phyloP scores from a whole-genome alignment of 1,140 invertebrate species.

The Bombyx mandarina region DNA sequence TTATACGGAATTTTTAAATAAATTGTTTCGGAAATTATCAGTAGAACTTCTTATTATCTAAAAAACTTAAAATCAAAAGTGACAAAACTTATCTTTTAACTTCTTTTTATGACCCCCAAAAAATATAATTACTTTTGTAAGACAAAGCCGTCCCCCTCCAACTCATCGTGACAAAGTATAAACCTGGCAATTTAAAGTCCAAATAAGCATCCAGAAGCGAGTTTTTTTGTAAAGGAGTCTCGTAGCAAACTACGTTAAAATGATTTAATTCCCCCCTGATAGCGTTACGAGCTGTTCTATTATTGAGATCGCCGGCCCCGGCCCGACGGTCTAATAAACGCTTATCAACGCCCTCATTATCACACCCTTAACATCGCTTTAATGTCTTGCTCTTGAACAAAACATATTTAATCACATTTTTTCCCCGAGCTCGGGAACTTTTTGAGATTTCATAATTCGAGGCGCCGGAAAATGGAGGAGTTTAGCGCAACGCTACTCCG shows the following conservation, averaged over 20 bases:
- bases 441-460: slow-evolving; percentile 60
- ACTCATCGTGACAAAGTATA: slow-evolving; percentile 20
- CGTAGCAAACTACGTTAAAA: slow-evolving; percentile 61
- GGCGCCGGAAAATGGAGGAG: slow-evolving; percentile 15
- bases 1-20: too few relatives aligned
- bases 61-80: slow-evolving; percentile 2
- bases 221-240: slow-evolving; percentile 55
- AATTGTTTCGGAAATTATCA: too few relatives aligned
- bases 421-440: slow-evolving; percentile 47
- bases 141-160: slow-evolving; percentile 23
- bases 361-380: slow-evolving; percentile 70
- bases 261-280: slow-evolving; percentile 67
- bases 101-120: background rate
- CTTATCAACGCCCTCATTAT: slow-evolving; percentile 69
- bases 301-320: slow-evolving; percentile 49
- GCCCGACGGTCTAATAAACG: slow-evolving; percentile 61
- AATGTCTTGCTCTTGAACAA: slow-evolving; percentile 70
- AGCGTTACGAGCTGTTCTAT: slow-evolving; percentile 41
- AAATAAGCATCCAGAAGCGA: slow-evolving; percentile 47
- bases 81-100: slow-evolving; percentile 1
- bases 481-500: slow-evolving; percentile 3
- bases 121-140: slow-evolving; percentile 29
- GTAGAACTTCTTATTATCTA: background rate
- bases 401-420: slow-evolving; percentile 71
- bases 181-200: slow-evolving; percentile 39